Evolutionary conservation across 2,113 vertebrate genomes (phyloP).

Genomic region (Oryzias javanicus): DNA sequence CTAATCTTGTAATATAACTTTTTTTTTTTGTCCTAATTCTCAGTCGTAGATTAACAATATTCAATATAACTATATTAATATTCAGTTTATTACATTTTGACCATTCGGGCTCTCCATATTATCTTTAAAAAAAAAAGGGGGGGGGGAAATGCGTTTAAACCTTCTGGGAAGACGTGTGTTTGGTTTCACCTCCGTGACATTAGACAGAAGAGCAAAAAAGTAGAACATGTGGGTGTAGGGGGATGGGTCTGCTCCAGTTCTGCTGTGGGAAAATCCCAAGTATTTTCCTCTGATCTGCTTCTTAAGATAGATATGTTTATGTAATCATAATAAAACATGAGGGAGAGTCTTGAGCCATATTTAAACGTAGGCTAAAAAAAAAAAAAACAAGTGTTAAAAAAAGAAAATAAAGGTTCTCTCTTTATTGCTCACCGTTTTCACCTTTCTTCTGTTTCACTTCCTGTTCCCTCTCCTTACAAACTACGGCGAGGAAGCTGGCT

Average conservation of each 20-base stretch:
- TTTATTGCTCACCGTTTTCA: conserved; percentile 12
- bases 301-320: conserved; percentile 48
- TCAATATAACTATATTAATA: too few species aligned
- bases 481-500: conserved; percentile 45
- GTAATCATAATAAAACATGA: conserved; percentile 10
- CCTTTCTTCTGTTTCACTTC: conserved; percentile 21
- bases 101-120: too few species aligned
- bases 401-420: background rate
- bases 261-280: conserved; percentile 84
- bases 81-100: too few species aligned
- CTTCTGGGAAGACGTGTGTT: conserved; percentile 57
- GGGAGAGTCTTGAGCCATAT: background rate
- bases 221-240: conserved; percentile 41
- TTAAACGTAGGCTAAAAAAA: background rate
- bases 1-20: too few species aligned
- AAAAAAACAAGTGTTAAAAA: background rate
- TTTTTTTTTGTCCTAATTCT: too few species aligned
- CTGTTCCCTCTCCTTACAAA: conserved; percentile 17
- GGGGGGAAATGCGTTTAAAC: conserved; percentile 40
- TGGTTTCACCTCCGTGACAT: conserved; percentile 62
- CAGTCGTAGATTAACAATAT: too few species aligned
- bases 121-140: background rate
- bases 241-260: conserved; percentile 61
- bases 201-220: conserved; percentile 44
- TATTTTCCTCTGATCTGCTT: conserved; percentile 56